A percentile compares a stretch with the other conserved stretches of the same genome.
Conservation (phyloP, 2,888 invertebrate species). For the Ormyrus pomaceus region DNA sequence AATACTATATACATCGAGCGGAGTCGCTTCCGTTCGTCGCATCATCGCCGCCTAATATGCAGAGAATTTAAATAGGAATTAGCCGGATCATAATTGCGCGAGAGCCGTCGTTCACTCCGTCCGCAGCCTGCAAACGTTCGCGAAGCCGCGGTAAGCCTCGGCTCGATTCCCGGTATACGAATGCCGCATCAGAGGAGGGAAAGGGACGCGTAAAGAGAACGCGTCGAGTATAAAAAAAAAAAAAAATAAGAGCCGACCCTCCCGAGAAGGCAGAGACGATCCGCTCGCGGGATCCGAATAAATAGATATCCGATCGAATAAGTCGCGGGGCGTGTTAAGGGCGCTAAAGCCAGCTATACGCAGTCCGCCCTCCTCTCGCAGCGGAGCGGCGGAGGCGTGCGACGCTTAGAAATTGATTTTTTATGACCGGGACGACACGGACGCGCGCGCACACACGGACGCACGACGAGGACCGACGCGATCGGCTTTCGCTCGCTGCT, state of each 20-base stretch:
- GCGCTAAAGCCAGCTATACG: conserved; percentile 45
- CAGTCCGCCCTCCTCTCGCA: not conserved
- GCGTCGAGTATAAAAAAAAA: not conserved
- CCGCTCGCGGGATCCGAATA: conserved; percentile 24
- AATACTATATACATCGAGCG: no score
- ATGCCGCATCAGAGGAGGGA: no score
- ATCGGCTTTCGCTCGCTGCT: not conserved
- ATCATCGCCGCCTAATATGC: no score
- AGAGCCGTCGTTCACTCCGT: no score
- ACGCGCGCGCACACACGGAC: not conserved
- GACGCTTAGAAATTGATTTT: conserved; percentile 55
- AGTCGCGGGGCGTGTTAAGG: conserved; percentile 31
- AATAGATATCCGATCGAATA: conserved; percentile 43
- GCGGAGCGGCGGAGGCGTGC: conserved; percentile 19
- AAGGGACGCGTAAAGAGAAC: no score
- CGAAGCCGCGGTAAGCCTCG: no score
- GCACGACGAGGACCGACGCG: no score
- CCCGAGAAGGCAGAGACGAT: not conserved
- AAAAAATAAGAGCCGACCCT: conserved; percentile 6
- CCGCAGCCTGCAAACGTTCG: no score
- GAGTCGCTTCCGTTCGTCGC: no score
- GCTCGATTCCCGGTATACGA: no score
- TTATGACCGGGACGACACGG: conserved; percentile 24
- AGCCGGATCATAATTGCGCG: no score
- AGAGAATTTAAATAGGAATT: no score